Evolutionary conservation across 64 coral and sea anemone species (phyloP).

Genomic region (Stichodactyla mertensii): DNA sequence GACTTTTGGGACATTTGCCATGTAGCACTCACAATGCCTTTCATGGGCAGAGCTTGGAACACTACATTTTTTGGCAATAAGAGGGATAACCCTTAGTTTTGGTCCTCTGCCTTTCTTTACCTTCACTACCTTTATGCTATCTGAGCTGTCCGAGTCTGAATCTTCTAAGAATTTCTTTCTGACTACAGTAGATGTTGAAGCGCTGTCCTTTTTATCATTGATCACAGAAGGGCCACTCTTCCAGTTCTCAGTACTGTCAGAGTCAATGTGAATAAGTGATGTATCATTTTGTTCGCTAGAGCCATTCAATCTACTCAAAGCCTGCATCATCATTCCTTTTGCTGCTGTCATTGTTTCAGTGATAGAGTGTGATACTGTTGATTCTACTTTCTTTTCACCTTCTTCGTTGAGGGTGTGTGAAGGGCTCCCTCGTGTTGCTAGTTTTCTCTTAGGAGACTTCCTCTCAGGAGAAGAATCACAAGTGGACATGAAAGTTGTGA

Average conservation of each 20-base stretch:
- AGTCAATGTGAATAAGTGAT: neutral
- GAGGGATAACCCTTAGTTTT: neutral
- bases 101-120: neutral
- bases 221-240: neutral
- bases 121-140: conserved; percentile 3
- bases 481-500: neutral
- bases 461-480: neutral
- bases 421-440: too few species aligned
- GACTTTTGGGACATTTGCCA: neutral
- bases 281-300: neutral
- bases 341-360: neutral
- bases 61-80: neutral
- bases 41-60: neutral
- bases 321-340: neutral
- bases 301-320: neutral
- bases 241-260: neutral
- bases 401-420: too few species aligned
- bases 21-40: neutral
- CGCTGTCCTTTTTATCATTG: neutral
- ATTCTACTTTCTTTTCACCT: neutral
- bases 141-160: neutral
- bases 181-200: neutral
- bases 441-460: neutral
- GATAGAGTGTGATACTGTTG: neutral
- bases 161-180: neutral